Evolutionary conservation across 2,113 vertebrate genomes (phyloP).

Genomic region (human (Homo sapiens)): GRCh38 chr13:106668501-106669000

Average conservation of each 20-base stretch:
- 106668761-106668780: neutral
- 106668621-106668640: neutral
- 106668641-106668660: neutral
- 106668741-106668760: neutral
- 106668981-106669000: conserved; percentile 16
- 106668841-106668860: neutral
- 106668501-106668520: too few relatives aligned
- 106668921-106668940: neutral
- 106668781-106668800: neutral
- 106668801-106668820: neutral
- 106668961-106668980: conserved; percentile 49
- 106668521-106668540: neutral
- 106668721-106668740: neutral
- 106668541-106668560: neutral
- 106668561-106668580: neutral
- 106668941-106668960: neutral
- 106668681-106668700: neutral
- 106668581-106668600: neutral
- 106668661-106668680: neutral
- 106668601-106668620: neutral
- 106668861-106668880: neutral
- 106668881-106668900: conserved; percentile 28
- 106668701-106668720: too few relatives aligned
- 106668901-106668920: conserved; percentile 42
- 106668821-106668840: neutral